phyloP scores from a whole-genome alignment of 2,888 invertebrate species.

The Apamea anceps region DNA sequence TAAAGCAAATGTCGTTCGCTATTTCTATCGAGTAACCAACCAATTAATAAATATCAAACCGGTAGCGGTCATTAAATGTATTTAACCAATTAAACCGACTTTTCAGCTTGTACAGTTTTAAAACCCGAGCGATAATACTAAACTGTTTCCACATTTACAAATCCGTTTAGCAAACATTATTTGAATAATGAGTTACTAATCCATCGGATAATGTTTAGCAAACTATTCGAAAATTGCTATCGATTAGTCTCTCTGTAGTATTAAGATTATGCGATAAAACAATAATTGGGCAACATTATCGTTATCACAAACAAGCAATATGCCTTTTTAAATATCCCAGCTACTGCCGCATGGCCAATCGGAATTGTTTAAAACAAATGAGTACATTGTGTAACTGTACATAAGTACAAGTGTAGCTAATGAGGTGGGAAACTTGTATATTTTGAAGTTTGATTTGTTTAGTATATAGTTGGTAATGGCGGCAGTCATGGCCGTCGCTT shows the following conservation, averaged over 20 bases:
- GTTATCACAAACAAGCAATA: slow-evolving; percentile 56
- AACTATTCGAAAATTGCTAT: slow-evolving; percentile 38
- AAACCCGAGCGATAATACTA: slow-evolving; percentile 15
- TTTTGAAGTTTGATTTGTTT: slow-evolving; percentile 20
- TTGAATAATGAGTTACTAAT: slow-evolving; percentile 22
- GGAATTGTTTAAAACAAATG: slow-evolving; percentile 55
- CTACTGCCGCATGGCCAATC: slow-evolving; percentile 43
- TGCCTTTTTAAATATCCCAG: slow-evolving; percentile 49
- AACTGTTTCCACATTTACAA: slow-evolving; percentile 11
- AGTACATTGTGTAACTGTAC: slow-evolving; percentile 44
- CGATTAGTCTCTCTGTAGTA: slow-evolving; percentile 46
- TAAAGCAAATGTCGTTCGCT: background rate
- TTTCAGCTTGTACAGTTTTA: background rate
- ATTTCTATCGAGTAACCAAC: background rate
- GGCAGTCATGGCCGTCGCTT: background rate
- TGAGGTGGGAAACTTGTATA: background rate
- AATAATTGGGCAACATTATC: slow-evolving; percentile 59
- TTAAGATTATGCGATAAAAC: slow-evolving; percentile 61
- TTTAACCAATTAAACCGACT: no score
- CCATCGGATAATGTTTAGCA: slow-evolving; percentile 24
- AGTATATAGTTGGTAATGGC: slow-evolving; percentile 5
- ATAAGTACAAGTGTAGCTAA: slow-evolving; percentile 29
- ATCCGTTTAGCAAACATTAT: slow-evolving; percentile 33
- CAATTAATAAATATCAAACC: background rate
- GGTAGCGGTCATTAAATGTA: no score